phyloP scores from a whole-genome alignment of 2,113 vertebrate genomes.

The Xenus cinereus region DNA sequence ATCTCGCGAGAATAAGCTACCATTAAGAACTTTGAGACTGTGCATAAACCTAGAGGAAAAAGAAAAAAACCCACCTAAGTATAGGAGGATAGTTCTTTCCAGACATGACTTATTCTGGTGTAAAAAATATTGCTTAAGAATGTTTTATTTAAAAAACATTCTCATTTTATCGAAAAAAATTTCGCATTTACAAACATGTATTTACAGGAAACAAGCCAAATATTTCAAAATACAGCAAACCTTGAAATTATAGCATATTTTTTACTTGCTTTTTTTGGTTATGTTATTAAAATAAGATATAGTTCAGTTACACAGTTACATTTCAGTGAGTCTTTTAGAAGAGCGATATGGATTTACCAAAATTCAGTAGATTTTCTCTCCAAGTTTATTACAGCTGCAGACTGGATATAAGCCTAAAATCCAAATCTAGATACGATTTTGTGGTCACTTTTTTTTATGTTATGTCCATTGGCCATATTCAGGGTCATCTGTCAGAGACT shows the following conservation, averaged over 20 bases:
- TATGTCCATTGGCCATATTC: rapidly evolving
- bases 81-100: neutral
- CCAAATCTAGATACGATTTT: neutral
- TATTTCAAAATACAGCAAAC: neutral
- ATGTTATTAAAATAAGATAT: neutral
- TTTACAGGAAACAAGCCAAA: neutral
- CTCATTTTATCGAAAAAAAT: neutral
- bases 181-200: neutral
- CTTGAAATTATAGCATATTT: neutral
- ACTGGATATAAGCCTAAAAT: neutral
- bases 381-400: neutral
- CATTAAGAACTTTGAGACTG: neutral
- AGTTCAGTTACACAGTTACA: neutral
- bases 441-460: neutral
- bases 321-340: neutral
- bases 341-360: neutral
- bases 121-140: neutral
- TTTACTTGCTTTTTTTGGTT: neutral
- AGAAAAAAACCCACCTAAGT: neutral
- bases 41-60: neutral
- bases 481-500: neutral
- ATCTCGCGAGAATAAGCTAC: conserved; percentile 14
- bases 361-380: neutral
- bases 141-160: neutral
- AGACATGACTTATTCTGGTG: neutral